A percentile compares a stretch with the other conserved stretches of the same genome.
Conservation (phyloP, 2,797 vertebrate genomes). For the Rhinella marina region DNA sequence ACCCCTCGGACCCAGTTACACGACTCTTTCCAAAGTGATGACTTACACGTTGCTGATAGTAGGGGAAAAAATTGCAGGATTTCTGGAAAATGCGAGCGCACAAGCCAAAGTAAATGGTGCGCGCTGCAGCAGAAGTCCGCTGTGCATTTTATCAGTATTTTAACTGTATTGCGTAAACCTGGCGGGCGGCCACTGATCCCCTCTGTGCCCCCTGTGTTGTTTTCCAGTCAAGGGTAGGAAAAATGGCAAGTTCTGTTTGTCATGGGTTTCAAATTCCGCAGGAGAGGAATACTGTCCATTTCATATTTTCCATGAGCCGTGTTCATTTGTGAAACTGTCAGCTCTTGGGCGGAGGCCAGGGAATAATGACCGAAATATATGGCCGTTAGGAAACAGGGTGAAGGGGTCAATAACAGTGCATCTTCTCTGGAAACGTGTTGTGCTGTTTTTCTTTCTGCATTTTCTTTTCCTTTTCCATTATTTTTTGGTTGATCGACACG, state of each 20-base stretch:
- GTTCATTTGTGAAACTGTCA: constrained; percentile 49
- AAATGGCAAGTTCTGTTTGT: constrained; percentile 57
- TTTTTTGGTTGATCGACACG: constrained; percentile 19
- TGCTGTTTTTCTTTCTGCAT: not conserved
- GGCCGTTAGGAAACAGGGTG: constrained; percentile 55
- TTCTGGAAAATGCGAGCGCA: constrained; percentile 45
- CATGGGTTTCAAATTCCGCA: constrained; percentile 40
- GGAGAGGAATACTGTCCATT: constrained; percentile 45
- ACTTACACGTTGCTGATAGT: constrained; percentile 32
- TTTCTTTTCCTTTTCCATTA: constrained; percentile 23
- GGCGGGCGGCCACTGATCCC: constrained; percentile 8
- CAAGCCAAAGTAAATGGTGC: constrained; percentile 1
- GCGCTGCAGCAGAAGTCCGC: not conserved
- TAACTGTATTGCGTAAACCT: constrained; percentile 3
- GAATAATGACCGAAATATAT: constrained; percentile 63
- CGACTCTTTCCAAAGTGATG: constrained; percentile 39
- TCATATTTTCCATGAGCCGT: constrained; percentile 63
- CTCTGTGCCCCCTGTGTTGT: constrained; percentile 39
- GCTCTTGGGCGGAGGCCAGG: constrained; percentile 56
- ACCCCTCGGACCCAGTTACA: constrained; percentile 43
- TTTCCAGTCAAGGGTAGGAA: constrained; percentile 56
- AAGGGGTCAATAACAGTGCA: constrained; percentile 26
- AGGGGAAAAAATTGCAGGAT: constrained; percentile 27
- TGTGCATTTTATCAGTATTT: not conserved
- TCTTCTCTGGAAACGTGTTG: constrained; percentile 46